Base-by-base conservation (phyloP, 1,140 invertebrate species). In the Calliphora vicina region DNA sequence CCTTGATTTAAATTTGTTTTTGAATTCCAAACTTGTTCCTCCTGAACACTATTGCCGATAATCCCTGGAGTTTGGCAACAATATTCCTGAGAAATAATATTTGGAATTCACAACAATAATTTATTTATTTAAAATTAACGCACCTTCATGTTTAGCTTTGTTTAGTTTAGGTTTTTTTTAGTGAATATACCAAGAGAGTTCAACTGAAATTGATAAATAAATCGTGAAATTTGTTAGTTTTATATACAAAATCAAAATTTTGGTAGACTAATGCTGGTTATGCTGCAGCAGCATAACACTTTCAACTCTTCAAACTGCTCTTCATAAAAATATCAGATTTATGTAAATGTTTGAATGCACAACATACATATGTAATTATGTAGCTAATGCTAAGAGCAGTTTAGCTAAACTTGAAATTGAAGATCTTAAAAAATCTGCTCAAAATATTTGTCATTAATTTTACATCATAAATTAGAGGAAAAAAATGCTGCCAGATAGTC, bases 91-190 rank as follows among this genome's bases (percentile, higher is more conserved):
- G 3, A 9, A 10, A 20, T 13, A n/a, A 3, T 35, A 15, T 74
- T 29, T 15, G 27, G 12, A 35, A 35, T 29, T 10, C 13, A n/a
- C n/a, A n/a, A 74, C 29, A 35, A 35, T 35, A 13, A n/a, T 74
- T 74, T 20, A 23, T 45, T 45, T 80, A 23, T 61, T 61, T 35
- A 0, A n/a, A 17, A 5, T 76, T 10, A 29, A 81, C 80, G 6
- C 25, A 81, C 80, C 80, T 81, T 78, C 74, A 78, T 78, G 74
- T 45, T 78, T 43, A 43, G 23, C 74, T 78, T 78, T 78, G 35
- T 78, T 78, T 10, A 43, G n/a, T 23, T 78, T 78, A 35, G 17
- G 29, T 78, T 23, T 43, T 25, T 78, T 78, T 42, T 78, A 78
- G 20, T 78, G 74, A 43, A 78, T 43, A 43, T 78, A 15, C 35